These are phyloP conservation scores for Marisa cornuarietis DNA, from an alignment of 1,140 invertebrate species.

Conservation along the genomic window DNA sequence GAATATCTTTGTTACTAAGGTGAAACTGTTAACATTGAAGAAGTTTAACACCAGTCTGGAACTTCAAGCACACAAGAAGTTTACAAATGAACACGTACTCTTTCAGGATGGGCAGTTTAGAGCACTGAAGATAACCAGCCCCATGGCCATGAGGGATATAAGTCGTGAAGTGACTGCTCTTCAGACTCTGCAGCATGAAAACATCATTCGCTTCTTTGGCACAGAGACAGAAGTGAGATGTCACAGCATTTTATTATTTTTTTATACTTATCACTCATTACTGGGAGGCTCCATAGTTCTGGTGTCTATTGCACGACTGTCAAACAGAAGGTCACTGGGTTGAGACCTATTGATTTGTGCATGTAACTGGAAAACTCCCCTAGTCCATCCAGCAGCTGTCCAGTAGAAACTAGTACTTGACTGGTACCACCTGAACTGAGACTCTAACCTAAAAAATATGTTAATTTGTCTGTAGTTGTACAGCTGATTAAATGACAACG, in stretches of 20 bases:
- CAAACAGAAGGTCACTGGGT: too few relatives aligned
- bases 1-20: not conserved
- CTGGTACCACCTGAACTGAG: too few relatives aligned
- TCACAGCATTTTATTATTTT: too few relatives aligned
- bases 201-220: slow-evolving; percentile 92
- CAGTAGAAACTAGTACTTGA: too few relatives aligned
- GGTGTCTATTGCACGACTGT: too few relatives aligned
- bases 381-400: too few relatives aligned
- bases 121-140: slow-evolving; percentile 93
- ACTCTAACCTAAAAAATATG: too few relatives aligned
- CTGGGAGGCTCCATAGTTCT: too few relatives aligned
- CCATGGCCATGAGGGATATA: slow-evolving; percentile 75
- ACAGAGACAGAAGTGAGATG: slow-evolving; percentile 84
- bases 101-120: slow-evolving; percentile 86
- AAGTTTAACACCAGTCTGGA: slow-evolving; percentile 1
- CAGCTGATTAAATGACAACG: not conserved
- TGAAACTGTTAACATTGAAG: not conserved
- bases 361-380: too few relatives aligned
- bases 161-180: slow-evolving; percentile 92
- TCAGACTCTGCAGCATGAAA: slow-evolving; percentile 94
- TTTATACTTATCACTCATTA: too few relatives aligned
- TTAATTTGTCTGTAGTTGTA: too few relatives aligned
- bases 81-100: slow-evolving; percentile 52
- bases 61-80: not conserved
- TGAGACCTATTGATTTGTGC: too few relatives aligned